Evolutionary conservation across 2,113 vertebrate genomes (phyloP).

Genomic region (Takifugu flavidus): DNA sequence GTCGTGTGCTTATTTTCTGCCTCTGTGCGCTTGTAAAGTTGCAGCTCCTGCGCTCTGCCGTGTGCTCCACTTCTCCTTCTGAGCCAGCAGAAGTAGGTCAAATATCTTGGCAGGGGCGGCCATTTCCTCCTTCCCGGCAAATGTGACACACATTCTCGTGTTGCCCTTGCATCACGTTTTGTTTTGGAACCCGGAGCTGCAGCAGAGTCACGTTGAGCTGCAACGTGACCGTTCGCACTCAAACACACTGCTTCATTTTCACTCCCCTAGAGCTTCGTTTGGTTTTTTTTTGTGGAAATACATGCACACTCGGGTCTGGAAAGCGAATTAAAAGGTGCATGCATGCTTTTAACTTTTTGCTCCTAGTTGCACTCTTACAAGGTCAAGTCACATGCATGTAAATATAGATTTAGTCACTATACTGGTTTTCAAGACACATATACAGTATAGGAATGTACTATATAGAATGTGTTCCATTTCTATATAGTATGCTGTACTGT

Average conservation of each 20-base stretch:
- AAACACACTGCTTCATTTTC: no score
- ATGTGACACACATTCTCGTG: slow-evolving; percentile 73
- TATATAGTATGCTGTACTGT: no score
- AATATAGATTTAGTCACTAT: no score
- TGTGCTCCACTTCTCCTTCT: neutral
- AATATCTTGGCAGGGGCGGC: slow-evolving; percentile 53
- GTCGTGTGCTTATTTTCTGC: neutral
- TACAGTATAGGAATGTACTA: no score
- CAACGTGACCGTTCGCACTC: slow-evolving; percentile 57
- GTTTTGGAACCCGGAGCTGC: slow-evolving; percentile 38
- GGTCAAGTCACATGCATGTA: no score
- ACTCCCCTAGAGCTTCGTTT: no score
- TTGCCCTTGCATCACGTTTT: slow-evolving; percentile 54
- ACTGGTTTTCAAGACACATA: no score
- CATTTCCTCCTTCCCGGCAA: slow-evolving; percentile 49
- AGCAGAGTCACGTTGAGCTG: slow-evolving; percentile 69
- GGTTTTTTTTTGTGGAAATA: no score
- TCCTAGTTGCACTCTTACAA: no score
- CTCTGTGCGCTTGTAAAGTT: neutral
- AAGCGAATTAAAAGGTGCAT: neutral
- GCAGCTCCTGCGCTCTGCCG: slow-evolving; percentile 1
- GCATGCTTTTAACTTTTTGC: no score
- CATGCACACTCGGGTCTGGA: neutral
- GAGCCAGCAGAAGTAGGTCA: slow-evolving; percentile 61
- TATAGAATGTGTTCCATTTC: no score